These are phyloP conservation scores for Hyposoter didymator DNA, from an alignment of 2,888 invertebrate genomes.

Conservation along the genomic window DNA sequence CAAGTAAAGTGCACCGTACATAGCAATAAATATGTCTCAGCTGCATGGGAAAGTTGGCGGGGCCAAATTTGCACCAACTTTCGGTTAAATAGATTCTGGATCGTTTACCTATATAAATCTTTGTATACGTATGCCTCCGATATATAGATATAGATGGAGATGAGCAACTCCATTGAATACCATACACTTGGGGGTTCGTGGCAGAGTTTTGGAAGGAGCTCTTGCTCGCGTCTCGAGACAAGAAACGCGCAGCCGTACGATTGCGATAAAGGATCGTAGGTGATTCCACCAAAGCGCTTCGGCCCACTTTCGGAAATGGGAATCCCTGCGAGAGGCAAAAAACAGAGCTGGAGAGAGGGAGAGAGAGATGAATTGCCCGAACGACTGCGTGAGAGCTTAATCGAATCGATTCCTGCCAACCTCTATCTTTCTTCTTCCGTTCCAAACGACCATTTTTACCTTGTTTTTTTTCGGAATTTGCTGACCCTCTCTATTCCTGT, in stretches of 20 bases:
- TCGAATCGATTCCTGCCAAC: constrained; percentile 63
- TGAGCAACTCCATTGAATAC: background rate
- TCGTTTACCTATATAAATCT: constrained; percentile 6
- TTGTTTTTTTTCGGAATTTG: constrained; percentile 29
- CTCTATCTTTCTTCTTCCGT: constrained; percentile 41
- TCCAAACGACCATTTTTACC: constrained; percentile 41
- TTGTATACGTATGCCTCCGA: background rate
- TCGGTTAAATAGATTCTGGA: constrained; percentile 1
- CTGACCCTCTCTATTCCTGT: background rate
- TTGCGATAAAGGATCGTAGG: constrained; percentile 60
- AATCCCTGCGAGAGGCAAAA: constrained; percentile 39
- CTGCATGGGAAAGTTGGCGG: background rate
- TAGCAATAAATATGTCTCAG: constrained; percentile 14
- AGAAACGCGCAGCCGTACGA: constrained; percentile 59
- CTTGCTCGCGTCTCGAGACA: constrained; percentile 37
- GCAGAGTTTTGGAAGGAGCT: constrained; percentile 14
- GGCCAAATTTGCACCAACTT: constrained; percentile 36
- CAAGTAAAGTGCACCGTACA: constrained; percentile 8
- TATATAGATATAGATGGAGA: background rate
- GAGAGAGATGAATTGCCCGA: constrained; percentile 46
- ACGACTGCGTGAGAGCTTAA: constrained; percentile 56
- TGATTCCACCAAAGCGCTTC: constrained; percentile 62
- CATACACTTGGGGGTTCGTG: constrained; percentile 6
- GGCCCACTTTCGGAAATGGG: constrained; percentile 67
- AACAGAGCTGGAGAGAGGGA: constrained; percentile 38